Evolutionary conservation across 1,140 invertebrate genomes (phyloP).

Genomic region (Notospermus geniculatus): DNA sequence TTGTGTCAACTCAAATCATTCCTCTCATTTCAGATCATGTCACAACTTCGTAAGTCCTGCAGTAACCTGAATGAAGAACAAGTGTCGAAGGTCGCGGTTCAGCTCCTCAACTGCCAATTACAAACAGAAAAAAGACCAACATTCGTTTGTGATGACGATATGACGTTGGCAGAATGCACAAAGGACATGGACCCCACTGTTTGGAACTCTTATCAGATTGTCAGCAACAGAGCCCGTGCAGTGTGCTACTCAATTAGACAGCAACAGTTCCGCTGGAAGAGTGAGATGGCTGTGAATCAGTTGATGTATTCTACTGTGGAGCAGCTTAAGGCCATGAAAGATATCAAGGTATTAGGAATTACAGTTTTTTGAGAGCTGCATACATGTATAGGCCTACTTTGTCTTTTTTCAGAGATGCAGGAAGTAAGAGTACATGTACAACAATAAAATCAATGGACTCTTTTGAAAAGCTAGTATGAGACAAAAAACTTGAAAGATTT

Average conservation of each 20-base stretch:
- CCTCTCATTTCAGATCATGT: constrained; percentile 60
- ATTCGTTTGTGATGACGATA: constrained; percentile 64
- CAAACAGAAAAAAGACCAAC: constrained; percentile 63
- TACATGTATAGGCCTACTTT: too few species aligned
- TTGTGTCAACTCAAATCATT: too few species aligned
- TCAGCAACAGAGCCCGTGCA: constrained; percentile 67
- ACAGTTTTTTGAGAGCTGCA: not conserved
- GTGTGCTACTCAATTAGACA: constrained; percentile 68
- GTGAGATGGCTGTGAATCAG: constrained; percentile 69
- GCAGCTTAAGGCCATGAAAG: constrained; percentile 47
- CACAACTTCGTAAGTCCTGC: constrained; percentile 63
- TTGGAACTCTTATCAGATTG: constrained; percentile 72
- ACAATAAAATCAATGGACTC: too few species aligned
- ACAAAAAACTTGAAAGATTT: too few species aligned
- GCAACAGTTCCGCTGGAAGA: constrained; percentile 66
- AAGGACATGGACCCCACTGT: constrained; percentile 66
- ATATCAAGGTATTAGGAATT: constrained; percentile 37
- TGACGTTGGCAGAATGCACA: constrained; percentile 67
- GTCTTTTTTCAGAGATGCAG: too few species aligned
- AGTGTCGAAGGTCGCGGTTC: constrained; percentile 67
- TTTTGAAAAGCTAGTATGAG: too few species aligned
- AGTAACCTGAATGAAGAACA: constrained; percentile 65
- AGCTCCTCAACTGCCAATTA: constrained; percentile 70
- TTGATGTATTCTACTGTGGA: constrained; percentile 61
- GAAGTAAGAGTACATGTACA: too few species aligned